Evolutionary conservation across 2,888 invertebrate genomes (phyloP).

Genomic region (Agrotis exclamationis): DNA sequence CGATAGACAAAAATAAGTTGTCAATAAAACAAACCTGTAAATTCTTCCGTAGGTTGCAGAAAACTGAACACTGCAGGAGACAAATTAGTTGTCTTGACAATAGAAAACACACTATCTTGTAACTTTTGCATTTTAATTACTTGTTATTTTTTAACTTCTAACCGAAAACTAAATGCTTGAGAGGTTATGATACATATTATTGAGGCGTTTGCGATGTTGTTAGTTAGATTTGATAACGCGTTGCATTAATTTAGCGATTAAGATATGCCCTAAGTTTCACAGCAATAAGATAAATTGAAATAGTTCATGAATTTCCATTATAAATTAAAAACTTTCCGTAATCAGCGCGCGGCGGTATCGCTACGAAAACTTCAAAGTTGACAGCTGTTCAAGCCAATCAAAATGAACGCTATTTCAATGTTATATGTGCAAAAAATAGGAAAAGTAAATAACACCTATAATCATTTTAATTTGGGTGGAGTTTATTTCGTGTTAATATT

Average conservation of each 20-base stretch:
- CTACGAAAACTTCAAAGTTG: conserved; percentile 52
- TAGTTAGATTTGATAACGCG: conserved; percentile 5
- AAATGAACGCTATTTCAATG: conserved; percentile 16
- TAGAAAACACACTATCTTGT: conserved; percentile 88
- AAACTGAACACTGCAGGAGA: conserved; percentile 88
- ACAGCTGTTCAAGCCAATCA: conserved; percentile 47
- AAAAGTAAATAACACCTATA: too few species aligned
- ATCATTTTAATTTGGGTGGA: too few species aligned
- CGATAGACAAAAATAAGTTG: conserved; percentile 63
- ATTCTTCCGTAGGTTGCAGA: conserved; percentile 85
- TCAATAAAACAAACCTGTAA: conserved; percentile 76
- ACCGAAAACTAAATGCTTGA: conserved; percentile 64
- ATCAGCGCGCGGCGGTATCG: conserved; percentile 62
- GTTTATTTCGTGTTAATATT: too few species aligned
- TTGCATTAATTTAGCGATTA: conserved; percentile 35
- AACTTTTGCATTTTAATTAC: conserved; percentile 83
- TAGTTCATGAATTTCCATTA: conserved; percentile 58
- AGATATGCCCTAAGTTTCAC: conserved; percentile 33
- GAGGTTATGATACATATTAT: conserved; percentile 77
- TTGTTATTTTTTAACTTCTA: conserved; percentile 54
- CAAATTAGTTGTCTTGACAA: conserved; percentile 85
- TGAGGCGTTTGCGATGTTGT: conserved; percentile 25
- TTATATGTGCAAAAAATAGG: background rate
- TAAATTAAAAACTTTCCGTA: conserved; percentile 39
- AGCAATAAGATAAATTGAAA: conserved; percentile 30